phyloP scores from a whole-genome alignment of 2,113 vertebrate genomes.

The Baryphthengus martii region DNA sequence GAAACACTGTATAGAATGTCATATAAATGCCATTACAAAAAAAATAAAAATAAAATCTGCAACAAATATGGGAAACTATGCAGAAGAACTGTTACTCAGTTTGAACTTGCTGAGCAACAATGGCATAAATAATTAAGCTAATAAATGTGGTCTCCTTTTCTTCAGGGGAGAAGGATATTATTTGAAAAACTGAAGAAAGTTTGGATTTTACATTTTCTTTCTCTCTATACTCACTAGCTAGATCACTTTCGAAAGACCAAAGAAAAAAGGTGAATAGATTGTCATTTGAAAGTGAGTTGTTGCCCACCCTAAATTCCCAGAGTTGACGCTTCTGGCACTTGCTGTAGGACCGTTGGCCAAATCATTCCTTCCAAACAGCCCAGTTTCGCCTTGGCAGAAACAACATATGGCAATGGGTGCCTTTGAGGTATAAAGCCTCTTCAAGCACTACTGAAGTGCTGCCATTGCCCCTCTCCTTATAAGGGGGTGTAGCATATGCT shows the following conservation, averaged over 20 bases:
- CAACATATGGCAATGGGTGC: slow-evolving; percentile 26
- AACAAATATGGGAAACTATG: neutral
- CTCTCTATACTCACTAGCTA: neutral
- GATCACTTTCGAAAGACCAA: neutral
- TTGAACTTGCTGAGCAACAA: neutral
- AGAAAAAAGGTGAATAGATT: slow-evolving; percentile 35
- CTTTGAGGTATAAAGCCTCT: slow-evolving; percentile 42
- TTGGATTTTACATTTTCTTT: neutral
- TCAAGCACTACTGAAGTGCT: slow-evolving; percentile 42
- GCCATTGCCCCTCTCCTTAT: slow-evolving; percentile 44
- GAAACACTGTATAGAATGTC: slow-evolving; percentile 25
- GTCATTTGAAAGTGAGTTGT: slow-evolving; percentile 33
- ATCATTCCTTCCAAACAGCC: slow-evolving; percentile 22
- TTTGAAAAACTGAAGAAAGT: neutral
- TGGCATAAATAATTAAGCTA: neutral
- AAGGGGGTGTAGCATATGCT: slow-evolving; percentile 45
- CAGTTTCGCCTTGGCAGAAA: slow-evolving; percentile 16
- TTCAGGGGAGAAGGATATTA: neutral
- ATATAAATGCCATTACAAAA: slow-evolving; percentile 1
- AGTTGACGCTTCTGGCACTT: slow-evolving; percentile 33
- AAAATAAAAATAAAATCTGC: slow-evolving; percentile 31
- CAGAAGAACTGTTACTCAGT: neutral
- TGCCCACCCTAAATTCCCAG: slow-evolving; percentile 27
- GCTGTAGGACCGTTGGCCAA: neutral
- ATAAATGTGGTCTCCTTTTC: neutral